A percentile compares a stretch with the other conserved stretches of the same genome.
Evolutionary conservation across 1,140 invertebrate species (phyloP).

Genomic region (Caerostris darwini): DNA sequence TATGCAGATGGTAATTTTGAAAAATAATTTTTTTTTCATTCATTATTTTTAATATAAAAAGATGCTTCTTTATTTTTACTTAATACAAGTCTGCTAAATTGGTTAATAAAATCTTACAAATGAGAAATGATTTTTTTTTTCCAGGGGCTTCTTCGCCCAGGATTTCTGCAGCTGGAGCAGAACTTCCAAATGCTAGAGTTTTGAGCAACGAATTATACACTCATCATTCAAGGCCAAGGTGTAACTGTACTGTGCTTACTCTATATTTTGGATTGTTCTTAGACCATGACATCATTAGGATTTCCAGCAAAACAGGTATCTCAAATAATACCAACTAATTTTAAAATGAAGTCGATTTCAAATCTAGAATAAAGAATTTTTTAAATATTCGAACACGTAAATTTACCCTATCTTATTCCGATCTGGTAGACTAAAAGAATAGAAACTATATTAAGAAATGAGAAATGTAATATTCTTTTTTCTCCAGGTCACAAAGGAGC

Average conservation of each 20-base stretch:
- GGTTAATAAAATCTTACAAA: too few species aligned
- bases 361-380: too few species aligned
- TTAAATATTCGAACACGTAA: too few species aligned
- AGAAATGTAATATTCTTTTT: not conserved
- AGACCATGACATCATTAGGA: constrained; percentile 92
- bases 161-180: constrained; percentile 62
- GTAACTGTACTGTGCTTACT: constrained; percentile 89
- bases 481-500: constrained; percentile 68
- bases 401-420: too few species aligned
- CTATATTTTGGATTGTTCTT: constrained; percentile 99
- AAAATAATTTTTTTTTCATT: too few species aligned
- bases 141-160: constrained; percentile 78
- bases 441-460: not conserved
- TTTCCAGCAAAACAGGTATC: constrained; percentile 50
- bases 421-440: too few species aligned
- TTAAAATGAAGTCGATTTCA: too few species aligned
- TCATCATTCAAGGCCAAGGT: constrained; percentile 44
- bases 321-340: not conserved
- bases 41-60: too few species aligned
- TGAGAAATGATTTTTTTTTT: not conserved
- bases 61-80: too few species aligned
- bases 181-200: constrained; percentile 77
- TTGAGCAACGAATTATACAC: constrained; percentile 74
- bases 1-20: constrained; percentile 81
- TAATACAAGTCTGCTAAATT: too few species aligned